phyloP scores from a whole-genome alignment of 2,113 vertebrate species.

The Cariama cristata region DNA sequence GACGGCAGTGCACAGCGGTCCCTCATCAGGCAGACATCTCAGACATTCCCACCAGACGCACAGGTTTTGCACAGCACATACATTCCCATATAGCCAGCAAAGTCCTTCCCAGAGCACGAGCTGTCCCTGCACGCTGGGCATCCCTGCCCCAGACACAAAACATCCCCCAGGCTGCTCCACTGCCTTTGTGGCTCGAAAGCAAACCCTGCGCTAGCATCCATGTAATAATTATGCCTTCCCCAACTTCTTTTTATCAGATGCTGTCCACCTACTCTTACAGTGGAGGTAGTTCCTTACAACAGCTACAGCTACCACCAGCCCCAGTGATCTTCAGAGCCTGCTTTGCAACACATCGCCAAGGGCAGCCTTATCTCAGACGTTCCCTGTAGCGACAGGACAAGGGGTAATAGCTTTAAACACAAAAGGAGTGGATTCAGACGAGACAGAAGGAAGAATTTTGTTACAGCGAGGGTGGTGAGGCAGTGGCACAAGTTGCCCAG shows the following conservation, averaged over 20 bases:
- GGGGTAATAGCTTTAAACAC: background rate
- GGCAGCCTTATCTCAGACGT: background rate
- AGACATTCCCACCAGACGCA: background rate
- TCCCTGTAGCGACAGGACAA: background rate
- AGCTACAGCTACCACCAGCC: background rate
- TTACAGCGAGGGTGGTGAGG: too few relatives aligned
- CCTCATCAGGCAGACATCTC: background rate
- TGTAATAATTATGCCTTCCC: background rate
- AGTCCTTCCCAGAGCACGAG: background rate
- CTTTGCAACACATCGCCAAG: background rate
- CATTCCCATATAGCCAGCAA: background rate
- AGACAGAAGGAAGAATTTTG: background rate
- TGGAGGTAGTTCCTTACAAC: background rate
- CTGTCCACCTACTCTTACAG: accelerated
- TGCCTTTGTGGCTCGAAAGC: too few relatives aligned
- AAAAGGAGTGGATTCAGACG: background rate
- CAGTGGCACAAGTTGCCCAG: too few relatives aligned
- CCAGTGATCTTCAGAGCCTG: background rate
- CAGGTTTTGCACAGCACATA: background rate
- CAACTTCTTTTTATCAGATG: background rate
- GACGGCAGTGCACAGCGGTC: background rate
- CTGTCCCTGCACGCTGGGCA: background rate
- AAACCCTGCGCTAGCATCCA: background rate
- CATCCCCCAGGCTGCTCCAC: background rate
- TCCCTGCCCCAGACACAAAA: background rate